These are phyloP conservation scores for Onychostoma macrolepis DNA, from an alignment of 2,113 vertebrate species.

Conservation along the genomic window DNA sequence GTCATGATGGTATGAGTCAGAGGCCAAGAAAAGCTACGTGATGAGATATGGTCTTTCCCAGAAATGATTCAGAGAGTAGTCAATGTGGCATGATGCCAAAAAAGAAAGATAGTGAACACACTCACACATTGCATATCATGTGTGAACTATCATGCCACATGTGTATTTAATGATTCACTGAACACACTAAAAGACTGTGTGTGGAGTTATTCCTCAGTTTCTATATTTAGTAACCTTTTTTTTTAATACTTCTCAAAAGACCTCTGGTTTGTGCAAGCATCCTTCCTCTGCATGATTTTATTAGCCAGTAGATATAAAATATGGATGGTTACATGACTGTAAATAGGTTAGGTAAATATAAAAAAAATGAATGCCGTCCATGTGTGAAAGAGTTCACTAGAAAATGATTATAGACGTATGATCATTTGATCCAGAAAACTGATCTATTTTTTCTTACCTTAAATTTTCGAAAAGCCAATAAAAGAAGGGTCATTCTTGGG, in stretches of 20 bases:
- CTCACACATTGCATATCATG: neutral
- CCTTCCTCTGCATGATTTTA: neutral
- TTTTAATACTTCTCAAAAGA: neutral
- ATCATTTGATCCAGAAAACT: neutral
- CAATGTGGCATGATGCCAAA: neutral
- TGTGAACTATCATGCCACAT: neutral
- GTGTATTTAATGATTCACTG: neutral
- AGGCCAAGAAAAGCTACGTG: neutral
- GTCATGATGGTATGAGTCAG: neutral
- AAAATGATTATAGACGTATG: neutral
- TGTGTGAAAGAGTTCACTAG: neutral
- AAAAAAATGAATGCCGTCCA: neutral
- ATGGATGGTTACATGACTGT: neutral
- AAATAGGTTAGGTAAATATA: neutral
- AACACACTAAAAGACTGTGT: neutral
- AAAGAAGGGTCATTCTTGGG: neutral
- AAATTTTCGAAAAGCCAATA: neutral
- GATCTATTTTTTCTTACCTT: too few relatives aligned
- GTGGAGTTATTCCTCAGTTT: neutral
- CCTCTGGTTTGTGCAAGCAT: neutral
- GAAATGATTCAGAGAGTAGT: neutral
- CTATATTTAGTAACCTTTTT: neutral
- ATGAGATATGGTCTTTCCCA: conserved; percentile 17
- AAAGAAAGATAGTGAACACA: neutral
- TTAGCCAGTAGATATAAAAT: neutral